A percentile compares a stretch with the other conserved stretches of the same genome.
Conservation (phyloP, 2,888 invertebrate genomes). For the Drosophila atripex region DNA sequence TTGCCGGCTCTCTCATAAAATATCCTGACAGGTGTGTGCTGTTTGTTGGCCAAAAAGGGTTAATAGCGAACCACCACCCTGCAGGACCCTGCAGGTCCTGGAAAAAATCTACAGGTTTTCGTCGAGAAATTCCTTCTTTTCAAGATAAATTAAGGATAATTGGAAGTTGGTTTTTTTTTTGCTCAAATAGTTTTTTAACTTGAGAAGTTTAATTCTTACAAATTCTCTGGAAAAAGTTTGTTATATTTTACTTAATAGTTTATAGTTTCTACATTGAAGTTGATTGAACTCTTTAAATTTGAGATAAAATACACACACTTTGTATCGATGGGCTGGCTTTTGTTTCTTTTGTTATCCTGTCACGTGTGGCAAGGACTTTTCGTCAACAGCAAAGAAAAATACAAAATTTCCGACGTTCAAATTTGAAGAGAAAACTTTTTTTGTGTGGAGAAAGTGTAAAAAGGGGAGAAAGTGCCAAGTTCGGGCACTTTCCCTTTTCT, state of each 20-base stretch:
- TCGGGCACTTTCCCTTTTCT: conserved; percentile 20
- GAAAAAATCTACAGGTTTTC: background rate
- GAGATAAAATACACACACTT: background rate
- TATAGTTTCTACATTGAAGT: no score
- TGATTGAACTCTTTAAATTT: background rate
- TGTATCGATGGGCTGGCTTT: conserved; percentile 5
- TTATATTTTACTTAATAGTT: no score
- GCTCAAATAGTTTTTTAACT: background rate
- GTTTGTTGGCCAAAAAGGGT: conserved; percentile 13
- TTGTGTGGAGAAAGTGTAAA: conserved; percentile 6
- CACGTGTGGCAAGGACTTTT: conserved; percentile 23
- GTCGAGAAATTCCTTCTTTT: background rate
- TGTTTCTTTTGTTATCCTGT: conserved; percentile 5
- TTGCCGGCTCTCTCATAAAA: conserved; percentile 19
- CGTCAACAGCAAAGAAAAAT: conserved; percentile 40
- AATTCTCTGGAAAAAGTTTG: background rate
- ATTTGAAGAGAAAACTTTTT: conserved; percentile 19
- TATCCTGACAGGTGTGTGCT: conserved; percentile 32
- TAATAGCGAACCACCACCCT: background rate
- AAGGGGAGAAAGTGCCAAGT: conserved; percentile 37
- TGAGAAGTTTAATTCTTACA: no score
- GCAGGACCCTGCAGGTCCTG: background rate
- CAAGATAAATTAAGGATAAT: background rate
- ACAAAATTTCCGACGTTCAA: conserved; percentile 24
- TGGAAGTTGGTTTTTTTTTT: background rate